These are phyloP conservation scores for Pelecanus crispus DNA, from an alignment of 2,113 vertebrate genomes.

Conservation along the genomic window DNA sequence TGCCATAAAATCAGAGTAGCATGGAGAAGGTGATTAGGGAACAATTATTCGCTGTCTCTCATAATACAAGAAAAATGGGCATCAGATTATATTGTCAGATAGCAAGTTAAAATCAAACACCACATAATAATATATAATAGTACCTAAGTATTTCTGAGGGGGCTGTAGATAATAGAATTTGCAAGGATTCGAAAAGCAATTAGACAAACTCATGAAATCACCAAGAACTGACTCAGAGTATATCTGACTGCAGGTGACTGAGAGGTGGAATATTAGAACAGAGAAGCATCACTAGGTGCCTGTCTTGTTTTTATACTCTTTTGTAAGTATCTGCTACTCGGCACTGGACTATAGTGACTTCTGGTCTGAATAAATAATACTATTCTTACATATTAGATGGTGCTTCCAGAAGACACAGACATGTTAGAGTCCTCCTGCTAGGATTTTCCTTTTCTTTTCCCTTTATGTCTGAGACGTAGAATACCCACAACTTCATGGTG, in stretches of 20 bases:
- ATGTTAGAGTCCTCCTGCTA: not conserved
- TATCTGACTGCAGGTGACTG: not conserved
- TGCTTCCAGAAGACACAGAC: not conserved
- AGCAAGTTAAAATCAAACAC: constrained; percentile 43
- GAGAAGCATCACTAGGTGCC: not conserved
- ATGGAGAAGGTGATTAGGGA: constrained; percentile 27
- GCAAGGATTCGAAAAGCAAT: not conserved
- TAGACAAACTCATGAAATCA: not conserved
- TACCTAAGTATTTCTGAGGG: not conserved
- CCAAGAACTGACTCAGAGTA: not conserved
- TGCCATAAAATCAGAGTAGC: constrained; percentile 37
- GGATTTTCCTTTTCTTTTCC: not conserved
- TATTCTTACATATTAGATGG: not conserved
- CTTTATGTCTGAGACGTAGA: not conserved
- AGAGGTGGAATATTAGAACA: not conserved
- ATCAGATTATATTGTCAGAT: constrained; percentile 22
- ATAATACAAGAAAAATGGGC: not conserved
- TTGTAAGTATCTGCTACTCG: not conserved
- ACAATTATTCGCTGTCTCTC: constrained; percentile 30
- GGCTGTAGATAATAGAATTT: constrained; percentile 19
- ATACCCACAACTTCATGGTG: not conserved
- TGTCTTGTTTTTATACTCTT: not conserved
- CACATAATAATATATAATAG: constrained; percentile 8
- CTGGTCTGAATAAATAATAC: not conserved
- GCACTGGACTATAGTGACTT: not conserved